Conservation (phyloP, 2,797 vertebrate species). For the Poeciliopsis gracilis region DNA sequence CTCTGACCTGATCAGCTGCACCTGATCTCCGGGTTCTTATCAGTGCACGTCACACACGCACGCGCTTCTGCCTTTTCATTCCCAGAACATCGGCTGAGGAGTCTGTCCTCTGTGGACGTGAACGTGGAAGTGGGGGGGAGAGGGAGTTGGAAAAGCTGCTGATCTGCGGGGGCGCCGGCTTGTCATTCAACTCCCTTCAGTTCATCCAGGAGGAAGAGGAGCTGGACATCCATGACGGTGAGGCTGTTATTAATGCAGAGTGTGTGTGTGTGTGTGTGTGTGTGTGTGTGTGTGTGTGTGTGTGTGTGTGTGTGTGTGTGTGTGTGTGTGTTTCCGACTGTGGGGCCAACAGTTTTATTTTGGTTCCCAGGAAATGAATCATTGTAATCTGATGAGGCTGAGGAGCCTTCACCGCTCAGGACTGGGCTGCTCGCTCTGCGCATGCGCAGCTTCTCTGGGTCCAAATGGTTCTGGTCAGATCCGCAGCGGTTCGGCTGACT, state of each 20-base stretch:
- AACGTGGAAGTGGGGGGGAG: background rate
- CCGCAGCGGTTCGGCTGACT: background rate
- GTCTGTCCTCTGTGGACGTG: constrained; percentile 7
- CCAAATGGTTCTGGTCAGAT: background rate
- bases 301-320: background rate
- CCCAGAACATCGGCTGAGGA: constrained; percentile 29
- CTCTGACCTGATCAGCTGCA: constrained; percentile 39
- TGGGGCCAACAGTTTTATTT: constrained; percentile 49
- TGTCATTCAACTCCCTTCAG: constrained; percentile 33
- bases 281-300: background rate
- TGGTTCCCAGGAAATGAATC: constrained; percentile 51
- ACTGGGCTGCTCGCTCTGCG: constrained; percentile 12
- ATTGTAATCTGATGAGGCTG: constrained; percentile 46
- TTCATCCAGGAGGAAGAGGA: constrained; percentile 17
- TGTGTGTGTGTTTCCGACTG: background rate
- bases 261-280: constrained; percentile 42
- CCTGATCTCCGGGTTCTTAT: constrained; percentile 30
- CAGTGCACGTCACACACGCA: constrained; percentile 16
- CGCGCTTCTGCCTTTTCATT: constrained; percentile 8
- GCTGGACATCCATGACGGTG: constrained; percentile 59
- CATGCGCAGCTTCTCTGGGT: background rate
- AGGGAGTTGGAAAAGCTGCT: constrained; percentile 43
- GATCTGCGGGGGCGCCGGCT: constrained; percentile 7
- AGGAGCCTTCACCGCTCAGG: constrained; percentile 18
- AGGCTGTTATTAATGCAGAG: constrained; percentile 45